A percentile compares a stretch with the other conserved stretches of the same genome.
phyloP scores from a whole-genome alignment of 2,113 vertebrate genomes.

The Polyodon spathula region DNA sequence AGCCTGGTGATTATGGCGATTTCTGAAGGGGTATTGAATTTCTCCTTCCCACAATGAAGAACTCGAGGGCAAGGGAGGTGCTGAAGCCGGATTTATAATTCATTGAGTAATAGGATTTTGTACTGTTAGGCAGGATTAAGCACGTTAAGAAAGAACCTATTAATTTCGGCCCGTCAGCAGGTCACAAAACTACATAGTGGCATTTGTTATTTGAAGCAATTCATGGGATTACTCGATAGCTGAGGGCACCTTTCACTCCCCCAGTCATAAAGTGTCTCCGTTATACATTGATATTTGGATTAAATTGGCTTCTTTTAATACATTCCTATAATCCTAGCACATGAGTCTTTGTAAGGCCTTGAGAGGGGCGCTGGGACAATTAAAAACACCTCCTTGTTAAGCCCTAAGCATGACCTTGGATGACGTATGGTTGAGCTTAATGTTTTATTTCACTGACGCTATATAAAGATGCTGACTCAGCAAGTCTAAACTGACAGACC shows the following conservation, averaged over 20 bases:
- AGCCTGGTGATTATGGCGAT: neutral
- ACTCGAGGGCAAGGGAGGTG: conserved; percentile 47
- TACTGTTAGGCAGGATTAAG: conserved; percentile 75
- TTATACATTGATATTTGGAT: conserved; percentile 40
- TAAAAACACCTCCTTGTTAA: conserved; percentile 36
- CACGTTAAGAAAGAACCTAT: conserved; percentile 69
- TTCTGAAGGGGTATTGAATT: conserved; percentile 22
- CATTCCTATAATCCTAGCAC: conserved; percentile 45
- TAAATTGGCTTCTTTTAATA: conserved; percentile 45
- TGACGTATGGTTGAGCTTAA: conserved; percentile 39
- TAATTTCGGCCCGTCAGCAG: conserved; percentile 62
- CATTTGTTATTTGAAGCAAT: conserved; percentile 47
- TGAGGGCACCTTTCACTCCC: conserved; percentile 23
- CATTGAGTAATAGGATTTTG: conserved; percentile 75
- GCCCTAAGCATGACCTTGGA: conserved; percentile 25
- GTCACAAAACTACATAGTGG: conserved; percentile 38
- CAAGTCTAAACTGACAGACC: conserved; percentile 18
- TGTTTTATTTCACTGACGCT: conserved; percentile 30
- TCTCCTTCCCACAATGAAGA: conserved; percentile 39
- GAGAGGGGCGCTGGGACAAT: conserved; percentile 35
- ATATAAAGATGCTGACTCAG: conserved; percentile 39
- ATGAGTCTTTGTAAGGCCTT: conserved; percentile 38
- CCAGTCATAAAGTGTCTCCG: conserved; percentile 28
- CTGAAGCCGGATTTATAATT: conserved; percentile 65
- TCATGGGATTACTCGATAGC: conserved; percentile 45